phyloP scores from a whole-genome alignment of 2,797 vertebrate genomes.

The Huso huso region DNA sequence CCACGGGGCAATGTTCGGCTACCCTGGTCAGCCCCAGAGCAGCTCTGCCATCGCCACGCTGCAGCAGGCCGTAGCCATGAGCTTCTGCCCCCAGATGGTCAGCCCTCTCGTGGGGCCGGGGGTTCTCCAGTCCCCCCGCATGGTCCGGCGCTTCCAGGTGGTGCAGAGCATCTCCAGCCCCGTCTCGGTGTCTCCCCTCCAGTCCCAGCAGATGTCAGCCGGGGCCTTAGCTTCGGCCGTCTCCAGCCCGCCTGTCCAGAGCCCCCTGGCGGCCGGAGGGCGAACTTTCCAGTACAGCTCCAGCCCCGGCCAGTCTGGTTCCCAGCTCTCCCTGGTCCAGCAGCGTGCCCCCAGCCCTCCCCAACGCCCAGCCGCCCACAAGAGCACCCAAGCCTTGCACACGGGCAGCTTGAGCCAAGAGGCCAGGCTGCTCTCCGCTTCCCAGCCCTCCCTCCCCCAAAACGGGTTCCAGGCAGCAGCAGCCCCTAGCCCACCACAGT shows the following conservation, averaged over 20 bases:
- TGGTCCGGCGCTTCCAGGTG: conserved; percentile 75
- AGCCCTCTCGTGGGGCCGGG: conserved; percentile 66
- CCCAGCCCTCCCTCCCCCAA: conserved; percentile 81
- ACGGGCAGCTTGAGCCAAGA: conserved; percentile 72
- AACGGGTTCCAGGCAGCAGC: conserved; percentile 38
- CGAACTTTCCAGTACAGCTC: conserved; percentile 64
- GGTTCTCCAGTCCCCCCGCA: conserved; percentile 74
- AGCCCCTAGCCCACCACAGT: conserved; percentile 56
- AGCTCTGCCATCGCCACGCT: conserved; percentile 86
- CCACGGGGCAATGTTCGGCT: conserved; percentile 60
- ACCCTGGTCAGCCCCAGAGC: conserved; percentile 60
- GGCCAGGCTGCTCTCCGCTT: conserved; percentile 73
- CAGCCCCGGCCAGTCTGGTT: conserved; percentile 53
- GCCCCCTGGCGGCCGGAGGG: conserved; percentile 52
- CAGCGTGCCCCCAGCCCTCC: conserved; percentile 67
- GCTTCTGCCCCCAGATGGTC: conserved; percentile 84
- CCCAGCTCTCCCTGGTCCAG: conserved; percentile 78
- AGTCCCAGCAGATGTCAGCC: conserved; percentile 56
- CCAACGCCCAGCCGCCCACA: conserved; percentile 67
- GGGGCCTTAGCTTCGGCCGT: conserved; percentile 50
- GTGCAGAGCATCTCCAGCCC: conserved; percentile 65
- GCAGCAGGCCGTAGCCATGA: conserved; percentile 94
- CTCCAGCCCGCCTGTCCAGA: conserved; percentile 58
- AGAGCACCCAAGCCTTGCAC: conserved; percentile 65
- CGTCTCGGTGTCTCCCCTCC: conserved; percentile 64